phyloP scores from a whole-genome alignment of 2,797 vertebrate genomes.

The Molothrus aeneus region DNA sequence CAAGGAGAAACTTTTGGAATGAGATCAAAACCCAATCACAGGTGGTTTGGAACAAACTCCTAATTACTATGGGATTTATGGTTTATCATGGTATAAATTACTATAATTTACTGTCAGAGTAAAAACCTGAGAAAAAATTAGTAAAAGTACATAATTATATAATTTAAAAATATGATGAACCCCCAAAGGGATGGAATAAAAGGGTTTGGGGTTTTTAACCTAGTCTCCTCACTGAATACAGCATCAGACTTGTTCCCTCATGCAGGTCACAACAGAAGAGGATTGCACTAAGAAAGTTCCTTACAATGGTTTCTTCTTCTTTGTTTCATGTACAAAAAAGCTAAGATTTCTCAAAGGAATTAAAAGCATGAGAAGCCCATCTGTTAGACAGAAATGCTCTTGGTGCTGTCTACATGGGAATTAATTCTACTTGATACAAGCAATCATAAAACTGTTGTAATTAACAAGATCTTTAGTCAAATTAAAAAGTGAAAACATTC shows the following conservation, averaged over 20 bases:
- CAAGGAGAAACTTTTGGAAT: neutral
- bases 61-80: neutral
- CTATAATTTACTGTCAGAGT: neutral
- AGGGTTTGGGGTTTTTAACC: neutral
- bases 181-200: neutral
- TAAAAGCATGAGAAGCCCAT: neutral
- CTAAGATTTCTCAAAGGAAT: neutral
- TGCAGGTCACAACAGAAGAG: neutral
- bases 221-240: neutral
- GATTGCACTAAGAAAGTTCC: neutral
- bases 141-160: neutral
- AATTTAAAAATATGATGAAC: neutral
- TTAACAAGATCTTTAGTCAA: neutral
- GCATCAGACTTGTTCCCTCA: neutral
- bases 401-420: neutral
- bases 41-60: neutral
- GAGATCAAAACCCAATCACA: neutral
- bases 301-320: neutral
- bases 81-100: neutral
- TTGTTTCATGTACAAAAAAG: neutral
- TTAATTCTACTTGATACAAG: neutral
- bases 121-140: neutral
- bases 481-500: neutral
- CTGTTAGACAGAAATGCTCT: conserved; percentile 22
- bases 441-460: neutral